Base-by-base conservation (phyloP, 2,888 invertebrate genomes). In the Amblyteles armatorius region DNA sequence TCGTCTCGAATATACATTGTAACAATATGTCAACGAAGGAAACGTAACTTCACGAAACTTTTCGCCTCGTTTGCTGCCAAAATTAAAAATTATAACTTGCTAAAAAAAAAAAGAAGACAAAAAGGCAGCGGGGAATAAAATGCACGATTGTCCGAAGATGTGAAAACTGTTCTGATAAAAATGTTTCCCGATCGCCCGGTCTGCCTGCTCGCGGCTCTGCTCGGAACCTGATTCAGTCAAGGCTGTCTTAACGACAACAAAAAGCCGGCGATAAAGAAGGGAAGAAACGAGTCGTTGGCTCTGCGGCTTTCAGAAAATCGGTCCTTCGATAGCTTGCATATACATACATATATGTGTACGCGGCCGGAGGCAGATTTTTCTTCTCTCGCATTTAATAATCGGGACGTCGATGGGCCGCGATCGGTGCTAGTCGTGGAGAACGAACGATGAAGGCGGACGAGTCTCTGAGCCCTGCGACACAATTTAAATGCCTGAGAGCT, bases 161-260 rank as follows among this genome's bases (percentile, higher is more conserved):
- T 63, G 33, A 63, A 26, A 44, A 63, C 7, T 63, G 33, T 13
- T 13, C n/a, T 26, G 16, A 33, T 63, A 33, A 63, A 33, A 63
- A 63, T 63, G 16, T 29, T 63, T 33, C 29, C n/a, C 60, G 16
- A 63, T 33, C 57, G 11, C 60, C 29, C 16, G 60, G 60, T 63
- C 33, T 29, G 40, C 11, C 19, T 9, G 19, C 19, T 29, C 33
- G 29, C n/a, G 29, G 60, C 33, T 63, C 60, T 29, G 16, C 33
- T 33, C 29, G 60, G 29, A 63, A 63, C 60, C 60, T 63, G 60
- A 63, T 63, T 63, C 29, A 4, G 60, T 16, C 60, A 26, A 63
- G 29, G 60, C 6, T 29, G 60, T 63, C 29, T 19, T 19, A 52
- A 52, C 52, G 19, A 52, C 52, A 52, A 52, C 19, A 63, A 63